Base-by-base conservation (phyloP, 2,113 vertebrate species). In the Enhydra lutris region DNA sequence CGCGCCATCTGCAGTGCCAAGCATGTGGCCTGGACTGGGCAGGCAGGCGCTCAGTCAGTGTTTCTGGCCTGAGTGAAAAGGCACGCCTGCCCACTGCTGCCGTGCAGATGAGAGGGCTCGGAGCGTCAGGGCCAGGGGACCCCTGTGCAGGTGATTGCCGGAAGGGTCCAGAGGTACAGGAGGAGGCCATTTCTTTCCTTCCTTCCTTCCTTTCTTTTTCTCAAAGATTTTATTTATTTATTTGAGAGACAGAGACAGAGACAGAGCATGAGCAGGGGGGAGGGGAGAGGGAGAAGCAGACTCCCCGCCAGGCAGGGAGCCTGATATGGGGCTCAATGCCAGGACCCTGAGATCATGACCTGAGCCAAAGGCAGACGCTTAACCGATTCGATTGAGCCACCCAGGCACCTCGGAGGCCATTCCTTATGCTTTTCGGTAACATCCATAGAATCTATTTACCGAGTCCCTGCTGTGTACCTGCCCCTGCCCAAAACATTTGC, bases 371-470 rank as follows among this genome's bases (percentile, higher is more conserved):
- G 67, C 18, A 69, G 67, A 11, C 34, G 18, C 67, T n/a, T n/a
- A 20, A 20, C 67, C 8, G 1, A 36, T 17, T 69, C 8, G 1
- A 36, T 17, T 69, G n/a, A 69, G 67, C 34, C 67, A 36, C 67
- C n/a, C 67, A 36, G 34, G 67, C 1, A 17, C 34, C 34, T 34
- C 4, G 59, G 73, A 47, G 23, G 34, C 74, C 20, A 0, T 7
- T 2, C 7, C 2, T 61, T 34, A 23, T 10, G 45, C 29, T 87
- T 63, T 31, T 34, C 34, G 42, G 3, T 14, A 24, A 55, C 29
- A 4, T 17, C 5, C 29, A 5, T 29, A 20, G 39, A 31, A 4
- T 42, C n/a, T 24, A 1, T 29, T 74, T 39, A 0, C 36, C 34
- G 29, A 50, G 50, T 15, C 52, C 52, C 21, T 3, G 9, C 87